Evolutionary conservation across 1,140 invertebrate genomes (phyloP).

Genomic region (Drosophila novamexicana): DNA sequence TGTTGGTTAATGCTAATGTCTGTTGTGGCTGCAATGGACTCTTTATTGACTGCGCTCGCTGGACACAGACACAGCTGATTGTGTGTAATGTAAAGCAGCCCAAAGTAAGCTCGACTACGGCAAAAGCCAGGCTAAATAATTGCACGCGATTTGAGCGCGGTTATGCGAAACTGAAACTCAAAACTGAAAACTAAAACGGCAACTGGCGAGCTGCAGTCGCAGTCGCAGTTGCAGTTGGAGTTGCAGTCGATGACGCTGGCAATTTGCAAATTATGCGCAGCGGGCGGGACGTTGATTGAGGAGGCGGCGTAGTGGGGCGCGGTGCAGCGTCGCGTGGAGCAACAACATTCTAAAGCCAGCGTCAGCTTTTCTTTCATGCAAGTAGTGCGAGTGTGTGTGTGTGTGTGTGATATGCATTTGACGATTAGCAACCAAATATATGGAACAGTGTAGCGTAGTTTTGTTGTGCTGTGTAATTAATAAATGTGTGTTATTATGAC

Average conservation of each 20-base stretch:
- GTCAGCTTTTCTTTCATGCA: slow-evolving; percentile 59
- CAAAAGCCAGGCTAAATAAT: slow-evolving; percentile 73
- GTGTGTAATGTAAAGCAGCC: slow-evolving; percentile 38
- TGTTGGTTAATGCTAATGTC: slow-evolving; percentile 48
- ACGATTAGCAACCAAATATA: slow-evolving; percentile 35
- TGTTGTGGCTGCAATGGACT: slow-evolving; percentile 46
- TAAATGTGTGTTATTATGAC: slow-evolving; percentile 77
- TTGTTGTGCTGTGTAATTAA: slow-evolving; percentile 69
- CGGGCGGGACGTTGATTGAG: slow-evolving; percentile 42
- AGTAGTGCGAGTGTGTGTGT: slow-evolving; percentile 9
- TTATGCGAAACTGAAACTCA: slow-evolving; percentile 45
- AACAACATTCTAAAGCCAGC: slow-evolving; percentile 75
- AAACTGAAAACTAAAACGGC: slow-evolving; percentile 24
- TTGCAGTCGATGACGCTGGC: slow-evolving; percentile 35
- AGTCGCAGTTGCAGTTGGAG: slow-evolving; percentile 14
- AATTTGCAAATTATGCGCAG: slow-evolving; percentile 77
- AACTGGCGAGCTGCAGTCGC: slow-evolving; percentile 38
- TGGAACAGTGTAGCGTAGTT: slow-evolving; percentile 27
- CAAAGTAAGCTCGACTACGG: slow-evolving; percentile 48
- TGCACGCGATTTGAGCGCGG: slow-evolving; percentile 72
- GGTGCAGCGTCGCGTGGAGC: slow-evolving; percentile 43
- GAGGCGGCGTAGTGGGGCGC: slow-evolving; percentile 36
- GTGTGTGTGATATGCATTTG: slow-evolving; percentile 41
- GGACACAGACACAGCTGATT: slow-evolving; percentile 56
- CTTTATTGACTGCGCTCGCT: slow-evolving; percentile 66